These are phyloP conservation scores for Gila orcuttii DNA, from an alignment of 2,113 vertebrate species.

Conservation along the genomic window DNA sequence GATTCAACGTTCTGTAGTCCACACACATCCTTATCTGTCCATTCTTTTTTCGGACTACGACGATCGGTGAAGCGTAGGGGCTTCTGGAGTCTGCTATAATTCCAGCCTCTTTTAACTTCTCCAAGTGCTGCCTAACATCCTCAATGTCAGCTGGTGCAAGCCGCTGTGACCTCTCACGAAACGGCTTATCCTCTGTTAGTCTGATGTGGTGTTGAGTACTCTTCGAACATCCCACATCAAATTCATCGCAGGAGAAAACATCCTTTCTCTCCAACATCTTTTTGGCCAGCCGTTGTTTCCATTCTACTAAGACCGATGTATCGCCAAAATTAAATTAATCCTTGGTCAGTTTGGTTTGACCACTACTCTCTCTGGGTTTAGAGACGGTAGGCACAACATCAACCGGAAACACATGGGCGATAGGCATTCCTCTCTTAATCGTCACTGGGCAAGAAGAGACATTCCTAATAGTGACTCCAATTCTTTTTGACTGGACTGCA, in stretches of 20 bases:
- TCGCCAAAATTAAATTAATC: background rate
- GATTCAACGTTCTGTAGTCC: conserved; percentile 21
- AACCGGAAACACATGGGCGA: background rate
- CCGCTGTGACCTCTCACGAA: background rate
- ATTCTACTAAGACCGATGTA: background rate
- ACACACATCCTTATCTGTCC: conserved; percentile 33
- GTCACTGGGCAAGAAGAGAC: background rate
- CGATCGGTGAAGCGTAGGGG: no score
- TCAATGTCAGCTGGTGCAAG: background rate
- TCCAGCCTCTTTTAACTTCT: background rate
- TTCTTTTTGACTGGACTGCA: background rate
- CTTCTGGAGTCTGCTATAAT: conserved; percentile 44
- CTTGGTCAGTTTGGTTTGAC: background rate
- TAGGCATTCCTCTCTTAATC: background rate
- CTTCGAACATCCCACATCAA: conserved; percentile 2
- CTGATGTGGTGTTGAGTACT: conserved; percentile 10
- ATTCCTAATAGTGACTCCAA: conserved; percentile 1
- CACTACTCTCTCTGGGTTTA: background rate
- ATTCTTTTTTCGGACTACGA: conserved; percentile 43
- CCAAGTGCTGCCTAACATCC: background rate
- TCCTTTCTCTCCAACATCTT: conserved; percentile 3
- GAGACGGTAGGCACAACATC: background rate
- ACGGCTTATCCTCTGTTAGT: background rate
- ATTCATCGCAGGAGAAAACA: background rate
- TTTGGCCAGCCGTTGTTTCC: background rate